Percentiles rank a stretch among this genome's conserved stretches.
These are phyloP conservation scores for Cyphomyrus discorhynchus DNA, from an alignment of 2,113 vertebrate genomes.

Conservation along the genomic window DNA sequence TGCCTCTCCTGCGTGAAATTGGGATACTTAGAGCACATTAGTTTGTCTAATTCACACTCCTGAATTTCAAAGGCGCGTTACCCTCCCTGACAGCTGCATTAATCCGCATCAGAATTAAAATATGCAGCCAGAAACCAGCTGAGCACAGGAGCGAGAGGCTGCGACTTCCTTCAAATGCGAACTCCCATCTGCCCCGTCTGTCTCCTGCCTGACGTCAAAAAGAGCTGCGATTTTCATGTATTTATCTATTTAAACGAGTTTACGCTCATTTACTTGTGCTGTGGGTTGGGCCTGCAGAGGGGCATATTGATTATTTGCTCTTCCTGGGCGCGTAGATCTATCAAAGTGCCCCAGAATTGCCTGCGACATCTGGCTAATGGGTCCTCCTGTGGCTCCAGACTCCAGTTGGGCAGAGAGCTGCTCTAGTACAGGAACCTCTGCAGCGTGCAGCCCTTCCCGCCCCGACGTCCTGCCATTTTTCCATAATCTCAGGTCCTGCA, in stretches of 20 bases:
- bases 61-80: background rate
- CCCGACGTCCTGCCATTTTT: background rate
- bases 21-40: conserved; percentile 33
- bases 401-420: conserved; percentile 12
- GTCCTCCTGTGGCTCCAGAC: background rate
- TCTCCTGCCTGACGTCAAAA: conserved; percentile 33
- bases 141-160: conserved; percentile 30
- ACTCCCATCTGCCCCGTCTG: conserved; percentile 31
- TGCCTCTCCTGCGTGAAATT: conserved; percentile 18
- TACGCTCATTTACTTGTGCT: conserved; percentile 47
- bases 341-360: conserved; percentile 27
- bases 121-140: conserved; percentile 28
- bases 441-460: conserved; percentile 28
- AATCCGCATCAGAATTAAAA: conserved; percentile 37
- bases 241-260: conserved; percentile 42
- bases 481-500: conserved; percentile 38
- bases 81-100: conserved; percentile 31
- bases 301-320: conserved; percentile 48
- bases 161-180: conserved; percentile 33
- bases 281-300: conserved; percentile 30
- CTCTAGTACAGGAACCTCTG: conserved; percentile 26
- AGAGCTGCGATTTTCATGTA: conserved; percentile 38
- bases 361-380: background rate
- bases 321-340: conserved; percentile 37
- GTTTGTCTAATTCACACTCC: conserved; percentile 10